These are phyloP conservation scores for Lasius fuliginosus DNA, from an alignment of 2,888 invertebrate species.

Conservation along the genomic window DNA sequence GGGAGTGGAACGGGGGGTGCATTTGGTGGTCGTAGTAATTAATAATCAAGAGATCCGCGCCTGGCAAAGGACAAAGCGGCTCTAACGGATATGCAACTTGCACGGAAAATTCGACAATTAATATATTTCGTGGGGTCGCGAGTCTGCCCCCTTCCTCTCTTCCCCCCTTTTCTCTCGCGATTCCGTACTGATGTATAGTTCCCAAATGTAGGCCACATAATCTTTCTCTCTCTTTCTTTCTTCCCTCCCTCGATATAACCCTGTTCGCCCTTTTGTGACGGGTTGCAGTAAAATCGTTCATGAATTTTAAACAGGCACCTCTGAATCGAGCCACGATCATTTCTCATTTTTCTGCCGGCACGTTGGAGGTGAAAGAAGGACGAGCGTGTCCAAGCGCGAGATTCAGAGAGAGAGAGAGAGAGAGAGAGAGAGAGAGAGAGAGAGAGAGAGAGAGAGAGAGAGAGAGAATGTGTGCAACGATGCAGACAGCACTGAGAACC, in stretches of 20 bases:
- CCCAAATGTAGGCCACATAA: constrained; percentile 60
- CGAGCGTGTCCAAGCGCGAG: constrained; percentile 47
- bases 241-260: constrained; percentile 65
- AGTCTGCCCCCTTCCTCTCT: constrained; percentile 13
- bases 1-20: constrained; percentile 25
- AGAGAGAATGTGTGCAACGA: constrained; percentile 21
- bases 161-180: constrained; percentile 32
- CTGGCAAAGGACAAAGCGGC: constrained; percentile 74
- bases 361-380: constrained; percentile 65
- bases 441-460: constrained; percentile 29
- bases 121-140: constrained; percentile 79
- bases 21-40: constrained; percentile 73
- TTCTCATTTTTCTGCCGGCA: constrained; percentile 84
- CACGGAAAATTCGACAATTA: constrained; percentile 83
- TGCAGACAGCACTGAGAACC: constrained; percentile 65
- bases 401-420: constrained; percentile 46
- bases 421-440: constrained; percentile 48
- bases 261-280: constrained; percentile 77
- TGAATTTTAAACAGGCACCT: constrained; percentile 85
- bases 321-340: constrained; percentile 84
- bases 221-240: constrained; percentile 41
- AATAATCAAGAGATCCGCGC: constrained; percentile 75
- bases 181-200: constrained; percentile 44
- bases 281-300: constrained; percentile 84
- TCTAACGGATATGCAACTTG: constrained; percentile 78